Conservation (phyloP, 2,888 invertebrate genomes). For the Eudemis profundana region DNA sequence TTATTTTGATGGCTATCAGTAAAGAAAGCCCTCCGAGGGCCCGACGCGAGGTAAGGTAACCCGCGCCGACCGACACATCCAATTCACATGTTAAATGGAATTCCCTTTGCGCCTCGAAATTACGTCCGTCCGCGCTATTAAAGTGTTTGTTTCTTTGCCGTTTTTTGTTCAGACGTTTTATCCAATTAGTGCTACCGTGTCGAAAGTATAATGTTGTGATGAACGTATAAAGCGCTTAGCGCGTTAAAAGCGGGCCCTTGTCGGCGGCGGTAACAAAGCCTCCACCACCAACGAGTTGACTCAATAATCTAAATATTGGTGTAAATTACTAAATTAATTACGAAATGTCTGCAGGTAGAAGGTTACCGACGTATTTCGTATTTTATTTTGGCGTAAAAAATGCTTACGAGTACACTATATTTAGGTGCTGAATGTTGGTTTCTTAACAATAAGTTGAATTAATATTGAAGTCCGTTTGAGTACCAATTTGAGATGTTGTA, state of each 20-base stretch:
- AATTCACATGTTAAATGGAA: slow-evolving; percentile 85
- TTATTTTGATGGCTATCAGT: slow-evolving; percentile 24
- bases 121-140: slow-evolving; percentile 78
- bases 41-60: slow-evolving; percentile 55
- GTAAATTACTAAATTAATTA: slow-evolving; percentile 21
- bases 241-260: slow-evolving; percentile 77
- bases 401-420: neutral
- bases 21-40: neutral
- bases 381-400: neutral
- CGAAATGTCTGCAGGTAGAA: neutral
- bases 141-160: slow-evolving; percentile 82
- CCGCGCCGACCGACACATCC: slow-evolving; percentile 76
- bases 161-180: slow-evolving; percentile 79
- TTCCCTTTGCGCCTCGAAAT: slow-evolving; percentile 80
- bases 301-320: slow-evolving; percentile 16
- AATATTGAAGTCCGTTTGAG: too few relatives aligned
- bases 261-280: slow-evolving; percentile 61
- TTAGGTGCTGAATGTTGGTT: too few relatives aligned
- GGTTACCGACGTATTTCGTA: neutral
- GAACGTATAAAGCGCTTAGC: slow-evolving; percentile 78
- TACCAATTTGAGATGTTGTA: neutral
- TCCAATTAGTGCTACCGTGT: slow-evolving; percentile 86
- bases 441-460: too few relatives aligned
- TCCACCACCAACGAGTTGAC: slow-evolving; percentile 35
- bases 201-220: slow-evolving; percentile 84